Percentiles rank a stretch among this genome's conserved stretches.
Evolutionary conservation across 2,113 vertebrate genomes (phyloP).

Genomic region (Ophthalmolycus amberensis): DNA sequence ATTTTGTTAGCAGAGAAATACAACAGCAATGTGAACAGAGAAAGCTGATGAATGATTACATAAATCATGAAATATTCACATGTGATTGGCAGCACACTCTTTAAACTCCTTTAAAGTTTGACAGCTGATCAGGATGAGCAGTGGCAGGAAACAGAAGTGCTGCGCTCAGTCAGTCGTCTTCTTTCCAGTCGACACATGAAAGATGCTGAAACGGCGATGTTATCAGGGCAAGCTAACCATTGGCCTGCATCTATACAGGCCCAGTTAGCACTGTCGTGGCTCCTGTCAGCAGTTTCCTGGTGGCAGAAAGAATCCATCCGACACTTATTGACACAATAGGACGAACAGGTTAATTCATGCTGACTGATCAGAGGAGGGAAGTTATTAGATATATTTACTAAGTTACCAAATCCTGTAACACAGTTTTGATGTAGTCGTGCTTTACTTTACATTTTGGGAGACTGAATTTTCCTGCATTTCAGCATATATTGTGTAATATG

Average conservation of each 20-base stretch:
- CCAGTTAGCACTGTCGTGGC: constrained; percentile 49
- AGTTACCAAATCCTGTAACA: neutral
- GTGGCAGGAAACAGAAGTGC: constrained; percentile 25
- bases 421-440: neutral
- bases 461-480: too few relatives aligned
- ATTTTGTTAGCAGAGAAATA: neutral
- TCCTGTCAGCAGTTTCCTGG: constrained; percentile 72
- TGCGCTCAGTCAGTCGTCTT: constrained; percentile 41
- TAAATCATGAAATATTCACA: neutral
- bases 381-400: constrained; percentile 13
- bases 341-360: constrained; percentile 23
- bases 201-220: constrained; percentile 38
- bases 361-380: constrained; percentile 14
- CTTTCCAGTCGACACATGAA: constrained; percentile 52
- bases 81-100: neutral
- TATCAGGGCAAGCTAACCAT: constrained; percentile 67
- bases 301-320: constrained; percentile 37
- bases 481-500: too few relatives aligned
- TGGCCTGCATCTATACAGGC: constrained; percentile 60
- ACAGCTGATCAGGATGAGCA: constrained; percentile 10
- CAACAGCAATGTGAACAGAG: neutral
- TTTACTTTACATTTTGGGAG: neutral
- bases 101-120: neutral
- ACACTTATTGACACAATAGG: constrained; percentile 26
- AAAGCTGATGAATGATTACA: neutral